Conservation (phyloP, 2,888 invertebrate genomes). For the Lasioglossum marginatum region DNA sequence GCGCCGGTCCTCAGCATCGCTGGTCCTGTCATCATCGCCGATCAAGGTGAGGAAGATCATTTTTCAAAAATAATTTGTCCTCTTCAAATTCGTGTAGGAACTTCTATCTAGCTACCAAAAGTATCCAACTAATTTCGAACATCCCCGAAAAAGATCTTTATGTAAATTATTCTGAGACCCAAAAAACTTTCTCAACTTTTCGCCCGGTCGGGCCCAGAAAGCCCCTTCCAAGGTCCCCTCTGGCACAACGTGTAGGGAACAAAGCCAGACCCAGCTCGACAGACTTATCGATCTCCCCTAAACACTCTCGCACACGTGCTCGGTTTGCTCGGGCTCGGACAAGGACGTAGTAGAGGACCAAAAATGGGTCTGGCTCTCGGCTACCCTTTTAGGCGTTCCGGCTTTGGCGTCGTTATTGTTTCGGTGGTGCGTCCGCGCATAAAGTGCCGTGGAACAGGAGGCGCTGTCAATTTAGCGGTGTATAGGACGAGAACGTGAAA, state of each 20-base stretch:
- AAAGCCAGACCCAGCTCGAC: constrained; percentile 45
- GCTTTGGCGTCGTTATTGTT: constrained; percentile 69
- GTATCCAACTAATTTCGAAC: too few relatives aligned
- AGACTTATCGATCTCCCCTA: constrained; percentile 61
- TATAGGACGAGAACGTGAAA: constrained; percentile 61
- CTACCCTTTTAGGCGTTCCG: constrained; percentile 61
- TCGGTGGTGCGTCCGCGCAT: constrained; percentile 64
- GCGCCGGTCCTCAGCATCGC: constrained; percentile 92
- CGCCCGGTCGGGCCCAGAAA: background rate
- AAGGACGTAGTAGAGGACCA: constrained; percentile 55
- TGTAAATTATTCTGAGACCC: background rate
- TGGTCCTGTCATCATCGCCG: constrained; percentile 89
- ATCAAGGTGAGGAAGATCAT: constrained; percentile 55
- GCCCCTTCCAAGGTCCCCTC: background rate
- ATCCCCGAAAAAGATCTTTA: background rate
- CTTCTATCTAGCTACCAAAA: too few relatives aligned
- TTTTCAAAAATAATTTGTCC: too few relatives aligned
- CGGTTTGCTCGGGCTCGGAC: constrained; percentile 29
- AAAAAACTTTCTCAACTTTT: background rate
- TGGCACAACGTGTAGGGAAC: constrained; percentile 47
- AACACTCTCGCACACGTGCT: background rate
- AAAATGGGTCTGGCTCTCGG: constrained; percentile 59
- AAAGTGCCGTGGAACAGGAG: constrained; percentile 66
- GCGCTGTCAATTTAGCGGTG: constrained; percentile 72
- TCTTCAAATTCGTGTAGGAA: too few relatives aligned